Percentiles rank a stretch among this genome's conserved stretches.
phyloP scores from a whole-genome alignment of 2,113 vertebrate genomes.

The Argyrosomus japonicus region DNA sequence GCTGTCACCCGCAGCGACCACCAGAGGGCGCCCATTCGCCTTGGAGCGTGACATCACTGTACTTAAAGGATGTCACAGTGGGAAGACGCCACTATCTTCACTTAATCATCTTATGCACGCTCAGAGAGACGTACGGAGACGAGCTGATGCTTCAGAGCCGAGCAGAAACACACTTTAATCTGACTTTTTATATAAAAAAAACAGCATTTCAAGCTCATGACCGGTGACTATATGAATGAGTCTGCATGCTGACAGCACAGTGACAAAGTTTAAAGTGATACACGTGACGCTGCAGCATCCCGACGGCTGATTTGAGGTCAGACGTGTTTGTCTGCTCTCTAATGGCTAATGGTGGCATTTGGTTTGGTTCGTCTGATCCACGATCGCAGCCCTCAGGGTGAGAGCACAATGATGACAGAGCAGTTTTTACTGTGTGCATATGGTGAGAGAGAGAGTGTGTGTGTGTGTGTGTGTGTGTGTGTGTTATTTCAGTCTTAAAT shows the following conservation, averaged over 20 bases:
- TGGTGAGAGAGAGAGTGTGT: constrained; percentile 1
- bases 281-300: neutral
- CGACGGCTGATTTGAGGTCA: constrained; percentile 44
- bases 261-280: neutral
- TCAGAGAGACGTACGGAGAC: neutral
- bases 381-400: constrained; percentile 18
- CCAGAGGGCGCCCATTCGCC: constrained; percentile 32
- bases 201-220: neutral
- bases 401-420: constrained; percentile 61
- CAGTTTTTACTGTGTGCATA: constrained; percentile 37
- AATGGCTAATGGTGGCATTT: constrained; percentile 49
- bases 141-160: neutral
- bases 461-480: constrained; percentile 19
- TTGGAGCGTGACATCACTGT: neutral
- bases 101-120: neutral
- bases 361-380: constrained; percentile 47
- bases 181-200: neutral
- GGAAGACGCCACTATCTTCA: neutral
- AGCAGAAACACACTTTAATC: neutral
- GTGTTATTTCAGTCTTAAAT: constrained; percentile 51
- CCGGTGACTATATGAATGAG: neutral
- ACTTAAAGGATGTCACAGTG: neutral
- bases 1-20: constrained; percentile 23
- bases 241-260: neutral
- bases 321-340: constrained; percentile 48